Evolutionary conservation across 2,113 vertebrate species (phyloP).

Genomic region (Chionodraco myersi): DNA sequence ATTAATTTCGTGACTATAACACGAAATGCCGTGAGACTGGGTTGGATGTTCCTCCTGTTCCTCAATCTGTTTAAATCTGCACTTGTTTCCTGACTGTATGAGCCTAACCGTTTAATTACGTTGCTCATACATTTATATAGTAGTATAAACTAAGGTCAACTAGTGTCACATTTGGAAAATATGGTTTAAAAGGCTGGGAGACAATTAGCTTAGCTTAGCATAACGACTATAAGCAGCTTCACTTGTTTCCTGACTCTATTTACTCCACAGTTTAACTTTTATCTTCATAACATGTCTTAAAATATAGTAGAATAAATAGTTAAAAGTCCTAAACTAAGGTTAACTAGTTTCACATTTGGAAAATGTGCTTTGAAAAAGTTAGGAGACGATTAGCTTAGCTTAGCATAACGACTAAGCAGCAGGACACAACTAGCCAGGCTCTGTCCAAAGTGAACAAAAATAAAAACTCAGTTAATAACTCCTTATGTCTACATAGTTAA

Average conservation of each 20-base stretch:
- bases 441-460: neutral
- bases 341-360: too few species aligned
- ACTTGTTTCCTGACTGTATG: conserved; percentile 2
- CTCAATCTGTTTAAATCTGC: neutral
- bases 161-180: neutral
- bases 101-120: neutral
- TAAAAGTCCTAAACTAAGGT: too few species aligned
- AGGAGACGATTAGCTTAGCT: neutral
- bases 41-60: neutral
- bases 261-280: too few species aligned
- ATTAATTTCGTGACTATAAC: too few species aligned
- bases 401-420: too few species aligned
- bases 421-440: too few species aligned
- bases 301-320: too few species aligned
- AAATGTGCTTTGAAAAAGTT: too few species aligned
- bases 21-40: too few species aligned
- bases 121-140: neutral
- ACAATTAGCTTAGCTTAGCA: neutral
- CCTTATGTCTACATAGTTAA: neutral
- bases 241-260: too few species aligned
- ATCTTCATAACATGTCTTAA: too few species aligned
- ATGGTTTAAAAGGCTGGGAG: neutral
- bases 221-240: neutral
- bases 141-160: neutral
- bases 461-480: neutral